Evolutionary conservation across 2,797 vertebrate species (phyloP).

Genomic region (Crenuchus spilurus): DNA sequence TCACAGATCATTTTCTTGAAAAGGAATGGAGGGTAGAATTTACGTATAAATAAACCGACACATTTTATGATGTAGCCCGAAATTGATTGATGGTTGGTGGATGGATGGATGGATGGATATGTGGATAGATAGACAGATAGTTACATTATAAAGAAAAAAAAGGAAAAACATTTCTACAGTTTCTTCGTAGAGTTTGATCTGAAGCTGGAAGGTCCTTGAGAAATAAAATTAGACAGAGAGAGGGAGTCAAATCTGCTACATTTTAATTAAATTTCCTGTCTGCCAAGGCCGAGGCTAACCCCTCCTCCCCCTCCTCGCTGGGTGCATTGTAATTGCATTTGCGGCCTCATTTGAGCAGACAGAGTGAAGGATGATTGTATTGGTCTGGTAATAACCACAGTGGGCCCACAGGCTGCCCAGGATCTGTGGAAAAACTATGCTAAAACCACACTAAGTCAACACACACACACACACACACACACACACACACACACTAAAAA

Average conservation of each 20-base stretch:
- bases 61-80: no score
- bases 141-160: no score
- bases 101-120: no score
- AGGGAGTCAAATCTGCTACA: slow-evolving; percentile 48
- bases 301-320: slow-evolving; percentile 19
- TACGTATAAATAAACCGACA: no score
- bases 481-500: slow-evolving; percentile 24
- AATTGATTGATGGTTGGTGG: no score
- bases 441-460: slow-evolving; percentile 24
- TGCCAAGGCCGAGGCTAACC: slow-evolving; percentile 22
- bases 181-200: slow-evolving; percentile 5
- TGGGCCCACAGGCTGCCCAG: slow-evolving; percentile 37
- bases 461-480: slow-evolving; percentile 15
- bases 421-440: slow-evolving; percentile 28
- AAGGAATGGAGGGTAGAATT: no score
- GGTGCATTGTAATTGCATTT: slow-evolving; percentile 61
- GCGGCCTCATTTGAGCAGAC: slow-evolving; percentile 63
- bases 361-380: slow-evolving; percentile 65
- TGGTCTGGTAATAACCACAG: slow-evolving; percentile 62
- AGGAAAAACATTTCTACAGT: slow-evolving; percentile 5
- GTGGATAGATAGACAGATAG: no score
- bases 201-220: slow-evolving; percentile 36
- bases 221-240: slow-evolving; percentile 43
- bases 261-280: slow-evolving; percentile 56
- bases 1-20: no score